These are phyloP conservation scores for Ciconia nigra DNA, from an alignment of 2,797 vertebrate species.

Conservation along the genomic window DNA sequence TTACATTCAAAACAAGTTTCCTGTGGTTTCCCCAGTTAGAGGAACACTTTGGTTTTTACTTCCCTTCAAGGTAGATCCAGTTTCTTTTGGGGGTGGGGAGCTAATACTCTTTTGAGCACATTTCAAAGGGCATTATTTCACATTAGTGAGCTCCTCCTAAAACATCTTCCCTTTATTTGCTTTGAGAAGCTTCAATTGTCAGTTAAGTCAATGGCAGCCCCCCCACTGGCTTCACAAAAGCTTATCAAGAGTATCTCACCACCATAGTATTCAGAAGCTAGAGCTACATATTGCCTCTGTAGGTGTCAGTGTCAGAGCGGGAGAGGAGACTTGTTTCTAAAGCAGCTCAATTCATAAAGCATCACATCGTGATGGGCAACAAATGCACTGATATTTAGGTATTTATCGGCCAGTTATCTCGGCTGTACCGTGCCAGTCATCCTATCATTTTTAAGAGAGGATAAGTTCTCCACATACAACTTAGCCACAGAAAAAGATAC, in stretches of 20 bases:
- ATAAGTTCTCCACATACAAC: not conserved
- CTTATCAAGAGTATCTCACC: not conserved
- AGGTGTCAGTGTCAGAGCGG: not conserved
- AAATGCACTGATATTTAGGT: not conserved
- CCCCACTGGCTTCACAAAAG: not conserved
- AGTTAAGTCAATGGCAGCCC: not conserved
- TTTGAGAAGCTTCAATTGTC: not conserved
- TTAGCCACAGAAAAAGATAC: not conserved
- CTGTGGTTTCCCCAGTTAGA: not conserved
- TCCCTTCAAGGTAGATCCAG: not conserved
- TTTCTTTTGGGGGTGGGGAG: not conserved
- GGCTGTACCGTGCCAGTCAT: not conserved
- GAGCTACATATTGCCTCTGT: not conserved
- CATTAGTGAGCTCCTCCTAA: not conserved
- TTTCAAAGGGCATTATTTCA: not conserved
- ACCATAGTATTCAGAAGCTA: rapidly evolving
- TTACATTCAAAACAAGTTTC: not conserved
- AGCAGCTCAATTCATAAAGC: not conserved
- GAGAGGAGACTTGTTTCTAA: not conserved
- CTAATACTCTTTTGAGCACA: not conserved
- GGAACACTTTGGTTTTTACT: not conserved
- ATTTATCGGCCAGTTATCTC: not conserved
- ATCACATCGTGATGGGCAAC: not conserved
- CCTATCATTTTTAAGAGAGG: not conserved
- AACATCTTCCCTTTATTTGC: not conserved